Conservation (phyloP, 2,797 vertebrate genomes). For the Anabacerthia variegaticeps region DNA sequence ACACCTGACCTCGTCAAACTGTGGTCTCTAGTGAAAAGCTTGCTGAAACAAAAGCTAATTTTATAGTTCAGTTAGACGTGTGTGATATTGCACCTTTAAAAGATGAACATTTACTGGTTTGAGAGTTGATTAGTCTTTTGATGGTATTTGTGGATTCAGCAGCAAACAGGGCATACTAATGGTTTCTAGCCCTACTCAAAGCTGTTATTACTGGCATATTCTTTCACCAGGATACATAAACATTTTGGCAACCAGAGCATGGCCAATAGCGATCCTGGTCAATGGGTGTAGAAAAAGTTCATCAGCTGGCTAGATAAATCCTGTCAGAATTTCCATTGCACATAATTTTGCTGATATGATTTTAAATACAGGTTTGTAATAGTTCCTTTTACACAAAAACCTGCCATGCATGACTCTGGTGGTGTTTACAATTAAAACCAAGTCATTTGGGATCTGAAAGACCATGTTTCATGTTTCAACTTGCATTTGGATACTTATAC, state of each 20-base stretch:
- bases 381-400: background rate
- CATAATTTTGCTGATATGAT: background rate
- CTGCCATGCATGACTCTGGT: background rate
- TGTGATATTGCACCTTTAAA: background rate
- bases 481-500: background rate
- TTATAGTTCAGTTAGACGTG: background rate
- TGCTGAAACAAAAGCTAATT: background rate
- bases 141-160: constrained; percentile 16
- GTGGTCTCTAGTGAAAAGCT: background rate
- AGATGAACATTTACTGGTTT: background rate
- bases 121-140: background rate
- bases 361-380: background rate
- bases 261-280: background rate
- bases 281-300: background rate
- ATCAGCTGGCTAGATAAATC: background rate
- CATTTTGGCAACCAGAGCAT: background rate
- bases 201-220: constrained; percentile 53
- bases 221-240: background rate
- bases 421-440: background rate
- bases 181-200: background rate
- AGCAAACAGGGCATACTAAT: constrained; percentile 1
- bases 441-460: background rate
- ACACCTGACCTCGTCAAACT: background rate
- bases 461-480: background rate
- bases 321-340: constrained; percentile 45